Percentiles rank a stretch among this genome's conserved stretches.
These are phyloP conservation scores for Agrypnus murinus DNA, from an alignment of 2,888 invertebrate genomes.

Conservation along the genomic window DNA sequence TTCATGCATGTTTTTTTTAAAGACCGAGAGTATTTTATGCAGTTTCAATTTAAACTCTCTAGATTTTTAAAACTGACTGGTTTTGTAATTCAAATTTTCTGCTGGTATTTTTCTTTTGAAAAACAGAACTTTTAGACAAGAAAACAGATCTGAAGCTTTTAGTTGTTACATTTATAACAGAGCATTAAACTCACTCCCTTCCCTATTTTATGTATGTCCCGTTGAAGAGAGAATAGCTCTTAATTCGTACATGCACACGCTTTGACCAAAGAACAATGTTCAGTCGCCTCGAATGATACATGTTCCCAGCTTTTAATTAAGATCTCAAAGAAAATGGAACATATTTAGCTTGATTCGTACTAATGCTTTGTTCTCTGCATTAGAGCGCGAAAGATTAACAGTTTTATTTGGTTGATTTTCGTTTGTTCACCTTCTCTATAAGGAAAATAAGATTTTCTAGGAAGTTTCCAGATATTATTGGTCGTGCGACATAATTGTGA, in stretches of 20 bases:
- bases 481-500: too few relatives aligned
- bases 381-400: constrained; percentile 24
- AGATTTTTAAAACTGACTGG: too few relatives aligned
- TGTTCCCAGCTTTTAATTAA: constrained; percentile 67
- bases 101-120: too few relatives aligned
- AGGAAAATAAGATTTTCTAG: too few relatives aligned
- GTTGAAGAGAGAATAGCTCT: constrained; percentile 63
- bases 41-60: too few relatives aligned
- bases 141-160: constrained; percentile 28
- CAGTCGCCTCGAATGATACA: constrained; percentile 65
- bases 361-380: constrained; percentile 22
- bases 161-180: constrained; percentile 26
- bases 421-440: too few relatives aligned
- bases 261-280: constrained; percentile 66
- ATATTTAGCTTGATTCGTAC: constrained; percentile 58
- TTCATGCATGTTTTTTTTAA: constrained; percentile 23
- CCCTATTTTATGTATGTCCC: constrained; percentile 59
- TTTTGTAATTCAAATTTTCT: too few relatives aligned
- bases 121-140: background rate
- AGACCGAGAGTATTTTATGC: too few relatives aligned
- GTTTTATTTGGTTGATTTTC: background rate
- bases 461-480: too few relatives aligned
- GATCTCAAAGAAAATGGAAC: constrained; percentile 60
- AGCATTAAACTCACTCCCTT: constrained; percentile 39
- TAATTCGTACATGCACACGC: constrained; percentile 66